Evolutionary conservation across 2,888 invertebrate genomes (phyloP).

Genomic region (Xylocampa areola): DNA sequence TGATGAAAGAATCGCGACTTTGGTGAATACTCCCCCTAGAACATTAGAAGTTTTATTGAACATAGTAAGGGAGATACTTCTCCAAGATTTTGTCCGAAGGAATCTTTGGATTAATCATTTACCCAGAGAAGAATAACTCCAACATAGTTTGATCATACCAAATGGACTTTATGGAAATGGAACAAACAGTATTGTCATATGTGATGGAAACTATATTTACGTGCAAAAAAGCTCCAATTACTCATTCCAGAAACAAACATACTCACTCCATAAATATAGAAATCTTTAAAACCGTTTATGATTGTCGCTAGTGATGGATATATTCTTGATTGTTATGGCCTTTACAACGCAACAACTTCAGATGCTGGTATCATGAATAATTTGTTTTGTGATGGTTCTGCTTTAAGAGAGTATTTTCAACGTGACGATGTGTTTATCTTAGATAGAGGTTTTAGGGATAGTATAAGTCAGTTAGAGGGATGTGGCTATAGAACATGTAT

Average conservation of each 20-base stretch:
- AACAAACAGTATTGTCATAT: slow-evolving; percentile 7
- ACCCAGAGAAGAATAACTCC: slow-evolving; percentile 3
- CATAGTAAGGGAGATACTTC: not conserved
- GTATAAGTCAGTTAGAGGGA: slow-evolving; percentile 7
- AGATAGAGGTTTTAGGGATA: slow-evolving; percentile 11
- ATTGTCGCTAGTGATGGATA: slow-evolving; percentile 7
- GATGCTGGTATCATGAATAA: slow-evolving; percentile 10
- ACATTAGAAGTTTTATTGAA: slow-evolving; percentile 4
- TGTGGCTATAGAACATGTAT: slow-evolving; percentile 9
- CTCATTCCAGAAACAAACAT: slow-evolving; percentile 5
- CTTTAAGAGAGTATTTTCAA: slow-evolving; percentile 6
- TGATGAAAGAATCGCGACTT: slow-evolving; percentile 17
- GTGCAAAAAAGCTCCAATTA: slow-evolving; percentile 7
- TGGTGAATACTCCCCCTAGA: slow-evolving; percentile 9
- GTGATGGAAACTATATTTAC: slow-evolving; percentile 10
- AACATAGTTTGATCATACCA: slow-evolving; percentile 6
- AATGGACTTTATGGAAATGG: slow-evolving; percentile 7
- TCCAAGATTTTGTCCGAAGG: slow-evolving; percentile 2
- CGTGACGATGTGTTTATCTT: slow-evolving; percentile 10
- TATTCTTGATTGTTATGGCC: slow-evolving; percentile 8
- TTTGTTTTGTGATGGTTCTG: slow-evolving; percentile 8
- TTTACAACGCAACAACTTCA: slow-evolving; percentile 3
- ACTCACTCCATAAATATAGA: slow-evolving; percentile 10
- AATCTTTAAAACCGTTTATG: slow-evolving; percentile 4
- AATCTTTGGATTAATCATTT: not conserved